These are phyloP conservation scores for Xenopus laevis DNA, from an alignment of 2,113 vertebrate species.

Conservation along the genomic window DNA sequence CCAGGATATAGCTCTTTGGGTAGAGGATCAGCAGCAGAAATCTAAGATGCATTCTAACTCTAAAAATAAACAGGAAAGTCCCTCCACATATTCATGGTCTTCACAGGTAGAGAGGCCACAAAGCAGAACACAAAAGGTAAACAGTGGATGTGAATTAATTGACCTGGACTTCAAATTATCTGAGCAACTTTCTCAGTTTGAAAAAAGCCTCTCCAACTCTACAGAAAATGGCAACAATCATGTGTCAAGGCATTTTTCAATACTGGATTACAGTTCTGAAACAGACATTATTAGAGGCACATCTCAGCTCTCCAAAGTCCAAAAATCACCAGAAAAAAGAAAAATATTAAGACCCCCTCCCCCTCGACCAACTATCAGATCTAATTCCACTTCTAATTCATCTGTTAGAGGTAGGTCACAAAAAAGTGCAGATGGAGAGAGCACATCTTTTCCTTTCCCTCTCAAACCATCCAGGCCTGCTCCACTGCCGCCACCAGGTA, in stretches of 20 bases:
- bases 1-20: slow-evolving; percentile 22
- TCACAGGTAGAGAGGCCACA: not conserved
- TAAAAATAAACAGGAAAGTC: slow-evolving; percentile 44
- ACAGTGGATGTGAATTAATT: not conserved
- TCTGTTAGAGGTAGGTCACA: slow-evolving; percentile 36
- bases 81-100: slow-evolving; percentile 27
- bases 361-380: slow-evolving; percentile 71
- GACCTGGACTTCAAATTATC: slow-evolving; percentile 87
- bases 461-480: slow-evolving; percentile 77
- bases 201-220: slow-evolving; percentile 70
- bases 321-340: slow-evolving; percentile 64
- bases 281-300: slow-evolving; percentile 81
- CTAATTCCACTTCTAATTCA: slow-evolving; percentile 2
- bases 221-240: slow-evolving; percentile 46
- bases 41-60: slow-evolving; percentile 53
- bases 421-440: slow-evolving; percentile 42
- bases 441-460: slow-evolving; percentile 46
- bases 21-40: slow-evolving; percentile 58
- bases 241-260: slow-evolving; percentile 84
- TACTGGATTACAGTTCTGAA: slow-evolving; percentile 79
- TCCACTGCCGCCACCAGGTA: slow-evolving; percentile 69
- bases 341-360: slow-evolving; percentile 83
- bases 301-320: slow-evolving; percentile 43
- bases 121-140: slow-evolving; percentile 19
- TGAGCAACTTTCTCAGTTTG: slow-evolving; percentile 89